Evolutionary conservation across 2,888 invertebrate genomes (phyloP).

Genomic region (Parthenolecanium corni): DNA sequence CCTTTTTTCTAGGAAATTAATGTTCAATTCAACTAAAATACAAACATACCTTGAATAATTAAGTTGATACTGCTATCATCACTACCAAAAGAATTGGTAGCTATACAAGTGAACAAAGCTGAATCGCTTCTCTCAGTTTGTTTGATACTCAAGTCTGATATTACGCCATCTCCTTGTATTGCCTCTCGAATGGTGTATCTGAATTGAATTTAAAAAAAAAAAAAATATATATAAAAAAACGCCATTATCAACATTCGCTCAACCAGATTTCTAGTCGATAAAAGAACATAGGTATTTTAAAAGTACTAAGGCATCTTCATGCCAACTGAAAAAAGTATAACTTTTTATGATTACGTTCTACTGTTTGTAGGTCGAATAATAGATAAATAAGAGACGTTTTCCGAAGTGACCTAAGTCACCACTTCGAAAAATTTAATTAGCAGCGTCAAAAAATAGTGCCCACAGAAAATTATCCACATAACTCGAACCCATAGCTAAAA

Average conservation of each 20-base stretch:
- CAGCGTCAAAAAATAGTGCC: no score
- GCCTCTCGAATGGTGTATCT: conserved; percentile 54
- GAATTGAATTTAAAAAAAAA: conserved; percentile 28
- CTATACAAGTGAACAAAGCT: conserved; percentile 81
- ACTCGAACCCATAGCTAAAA: neutral
- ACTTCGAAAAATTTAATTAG: no score
- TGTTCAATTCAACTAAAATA: conserved; percentile 5
- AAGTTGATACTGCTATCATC: conserved; percentile 92
- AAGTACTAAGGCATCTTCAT: neutral
- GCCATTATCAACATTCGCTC: neutral
- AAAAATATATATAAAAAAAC: conserved; percentile 39
- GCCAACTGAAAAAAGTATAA: no score
- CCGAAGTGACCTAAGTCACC: no score
- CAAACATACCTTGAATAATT: conserved; percentile 67
- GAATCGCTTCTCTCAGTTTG: conserved; percentile 79
- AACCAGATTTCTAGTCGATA: neutral
- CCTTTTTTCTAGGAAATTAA: no score
- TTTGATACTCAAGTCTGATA: conserved; percentile 79
- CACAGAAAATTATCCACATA: neutral
- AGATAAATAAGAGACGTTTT: no score
- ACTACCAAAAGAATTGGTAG: conserved; percentile 85
- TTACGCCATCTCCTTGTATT: conserved; percentile 72
- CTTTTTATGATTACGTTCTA: no score
- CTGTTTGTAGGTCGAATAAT: no score
- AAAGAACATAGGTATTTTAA: conserved; percentile 1